Conservation (phyloP, 2,888 invertebrate species). For the Panzeria rudis region DNA sequence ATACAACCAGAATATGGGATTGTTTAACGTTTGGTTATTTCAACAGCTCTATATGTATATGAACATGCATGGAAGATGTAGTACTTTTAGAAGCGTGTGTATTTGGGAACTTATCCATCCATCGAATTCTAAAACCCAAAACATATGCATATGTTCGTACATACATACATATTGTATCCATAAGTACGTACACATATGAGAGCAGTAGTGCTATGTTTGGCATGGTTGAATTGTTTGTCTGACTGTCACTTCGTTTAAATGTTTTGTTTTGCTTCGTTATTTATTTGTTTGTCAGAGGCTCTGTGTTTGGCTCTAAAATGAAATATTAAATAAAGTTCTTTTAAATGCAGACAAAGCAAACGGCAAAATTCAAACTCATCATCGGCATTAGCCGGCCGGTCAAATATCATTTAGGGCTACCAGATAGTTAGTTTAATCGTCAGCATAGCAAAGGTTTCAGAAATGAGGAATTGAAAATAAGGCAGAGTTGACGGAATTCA, state of each 20-base stretch:
- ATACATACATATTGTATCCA: slow-evolving; percentile 43
- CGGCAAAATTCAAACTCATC: slow-evolving; percentile 43
- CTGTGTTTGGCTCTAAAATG: background rate
- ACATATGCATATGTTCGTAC: slow-evolving; percentile 12
- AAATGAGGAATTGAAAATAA: no score
- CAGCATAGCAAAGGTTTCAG: no score
- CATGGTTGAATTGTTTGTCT: slow-evolving; percentile 51
- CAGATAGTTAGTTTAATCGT: background rate
- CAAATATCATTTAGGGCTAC: slow-evolving; percentile 19
- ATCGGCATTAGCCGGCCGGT: slow-evolving; percentile 57
- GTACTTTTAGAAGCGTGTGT: background rate
- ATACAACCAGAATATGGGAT: slow-evolving; percentile 40
- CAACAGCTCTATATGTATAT: slow-evolving; percentile 22
- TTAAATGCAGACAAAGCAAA: slow-evolving; percentile 46
- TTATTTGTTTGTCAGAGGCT: slow-evolving; percentile 66
- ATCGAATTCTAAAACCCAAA: slow-evolving; percentile 43
- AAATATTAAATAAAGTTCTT: slow-evolving; percentile 41
- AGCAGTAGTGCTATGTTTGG: slow-evolving; percentile 24
- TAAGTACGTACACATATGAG: no score
- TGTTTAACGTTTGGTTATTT: slow-evolving; percentile 66
- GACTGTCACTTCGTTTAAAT: slow-evolving; percentile 58
- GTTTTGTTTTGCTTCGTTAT: slow-evolving; percentile 62
- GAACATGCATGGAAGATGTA: background rate
- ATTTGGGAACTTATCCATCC: slow-evolving; percentile 23
- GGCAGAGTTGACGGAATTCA: no score